Evolutionary conservation across 2,113 vertebrate genomes (phyloP).

Genomic region (Thamnophis sirtalis): DNA sequence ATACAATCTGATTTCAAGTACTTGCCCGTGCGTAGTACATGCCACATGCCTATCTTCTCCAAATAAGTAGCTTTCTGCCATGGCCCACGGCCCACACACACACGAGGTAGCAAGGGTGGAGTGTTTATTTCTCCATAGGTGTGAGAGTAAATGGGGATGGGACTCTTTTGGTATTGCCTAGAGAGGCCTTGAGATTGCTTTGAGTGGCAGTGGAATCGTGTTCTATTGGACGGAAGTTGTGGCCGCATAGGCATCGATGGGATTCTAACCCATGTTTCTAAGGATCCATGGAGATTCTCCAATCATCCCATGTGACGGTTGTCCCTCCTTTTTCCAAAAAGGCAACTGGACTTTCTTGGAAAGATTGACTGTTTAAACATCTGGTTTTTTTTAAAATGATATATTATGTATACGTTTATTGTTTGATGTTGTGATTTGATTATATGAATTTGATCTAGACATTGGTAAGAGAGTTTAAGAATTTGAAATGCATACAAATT

Average conservation of each 20-base stretch:
- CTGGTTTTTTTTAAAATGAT: not conserved
- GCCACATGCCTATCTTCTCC: too few species aligned
- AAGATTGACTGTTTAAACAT: not conserved
- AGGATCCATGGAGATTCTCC: not conserved
- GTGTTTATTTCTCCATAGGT: not conserved
- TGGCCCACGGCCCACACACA: too few species aligned
- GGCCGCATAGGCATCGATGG: not conserved
- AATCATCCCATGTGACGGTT: not conserved
- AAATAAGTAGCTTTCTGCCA: too few species aligned
- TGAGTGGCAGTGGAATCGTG: not conserved
- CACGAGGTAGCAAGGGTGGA: too few species aligned
- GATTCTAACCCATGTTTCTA: not conserved
- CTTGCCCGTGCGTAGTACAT: too few species aligned
- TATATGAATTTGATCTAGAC: not conserved
- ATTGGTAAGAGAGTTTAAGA: not conserved
- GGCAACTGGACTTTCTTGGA: not conserved
- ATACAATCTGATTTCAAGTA: not conserved
- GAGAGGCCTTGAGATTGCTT: not conserved
- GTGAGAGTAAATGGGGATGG: not conserved
- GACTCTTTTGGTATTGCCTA: not conserved
- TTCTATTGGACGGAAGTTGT: not conserved
- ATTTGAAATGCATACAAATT: not conserved
- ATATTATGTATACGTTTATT: not conserved
- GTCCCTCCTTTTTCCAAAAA: not conserved
- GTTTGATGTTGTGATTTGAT: not conserved